Conservation (phyloP, 2,888 invertebrate genomes). For the Brachylomia viminalis region DNA sequence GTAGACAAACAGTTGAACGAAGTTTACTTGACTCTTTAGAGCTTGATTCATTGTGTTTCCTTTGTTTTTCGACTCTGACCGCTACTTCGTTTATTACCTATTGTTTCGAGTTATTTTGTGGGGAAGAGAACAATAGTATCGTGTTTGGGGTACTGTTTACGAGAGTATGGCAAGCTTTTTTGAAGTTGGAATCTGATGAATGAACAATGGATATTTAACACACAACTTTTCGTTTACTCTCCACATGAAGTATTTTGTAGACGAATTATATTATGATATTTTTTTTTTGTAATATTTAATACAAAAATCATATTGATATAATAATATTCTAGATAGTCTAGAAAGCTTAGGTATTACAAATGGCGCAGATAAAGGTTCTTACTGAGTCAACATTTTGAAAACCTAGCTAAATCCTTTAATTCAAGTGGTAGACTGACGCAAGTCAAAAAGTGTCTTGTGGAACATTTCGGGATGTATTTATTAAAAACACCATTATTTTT, state of each 20-base stretch:
- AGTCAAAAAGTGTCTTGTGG: too few relatives aligned
- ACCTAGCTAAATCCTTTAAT: background rate
- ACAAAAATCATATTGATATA: too few relatives aligned
- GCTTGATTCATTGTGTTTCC: conserved; percentile 71
- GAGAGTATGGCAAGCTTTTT: background rate
- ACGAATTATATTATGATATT: too few relatives aligned
- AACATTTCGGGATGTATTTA: background rate
- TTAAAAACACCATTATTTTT: background rate
- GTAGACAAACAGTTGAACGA: conserved; percentile 68
- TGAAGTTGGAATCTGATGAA: background rate
- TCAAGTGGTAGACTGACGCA: background rate
- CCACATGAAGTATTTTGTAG: background rate
- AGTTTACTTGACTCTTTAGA: conserved; percentile 69
- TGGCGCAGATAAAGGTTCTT: background rate
- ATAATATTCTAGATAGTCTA: background rate
- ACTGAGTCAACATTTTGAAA: too few relatives aligned
- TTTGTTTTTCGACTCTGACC: conserved; percentile 53
- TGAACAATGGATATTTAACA: background rate
- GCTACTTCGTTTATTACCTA: conserved; percentile 53
- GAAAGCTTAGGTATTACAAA: background rate
- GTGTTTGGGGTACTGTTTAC: conserved; percentile 7
- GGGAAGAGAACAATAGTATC: conserved; percentile 37
- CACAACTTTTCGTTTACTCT: background rate
- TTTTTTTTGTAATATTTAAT: background rate
- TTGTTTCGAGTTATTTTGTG: conserved; percentile 56